Conservation (phyloP, 2,888 invertebrate genomes). For the Melanotus villosus region DNA sequence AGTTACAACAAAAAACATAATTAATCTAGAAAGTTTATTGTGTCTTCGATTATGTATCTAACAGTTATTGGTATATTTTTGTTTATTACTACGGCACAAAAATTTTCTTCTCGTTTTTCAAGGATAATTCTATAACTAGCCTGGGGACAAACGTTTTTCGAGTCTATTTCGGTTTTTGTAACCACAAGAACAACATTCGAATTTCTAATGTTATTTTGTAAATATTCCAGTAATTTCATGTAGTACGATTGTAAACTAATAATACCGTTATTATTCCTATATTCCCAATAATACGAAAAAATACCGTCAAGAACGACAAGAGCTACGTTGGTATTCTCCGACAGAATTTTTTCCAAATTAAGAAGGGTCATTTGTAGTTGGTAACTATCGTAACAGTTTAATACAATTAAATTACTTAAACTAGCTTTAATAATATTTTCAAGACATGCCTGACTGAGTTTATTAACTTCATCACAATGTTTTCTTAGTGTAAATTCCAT, state of each 20-base stretch:
- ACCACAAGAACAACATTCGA: slow-evolving; percentile 27
- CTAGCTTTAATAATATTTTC: slow-evolving; percentile 58
- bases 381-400: slow-evolving; percentile 65
- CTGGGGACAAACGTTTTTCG: not conserved
- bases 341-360: slow-evolving; percentile 65
- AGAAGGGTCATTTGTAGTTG: slow-evolving; percentile 63
- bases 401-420: slow-evolving; percentile 63
- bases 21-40: slow-evolving; percentile 15
- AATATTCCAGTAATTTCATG: slow-evolving; percentile 22
- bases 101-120: not conserved
- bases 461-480: slow-evolving; percentile 47
- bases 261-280: slow-evolving; percentile 41
- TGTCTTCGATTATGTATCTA: not conserved
- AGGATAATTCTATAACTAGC: slow-evolving; percentile 10
- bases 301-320: slow-evolving; percentile 70
- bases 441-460: slow-evolving; percentile 31
- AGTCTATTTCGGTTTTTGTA: slow-evolving; percentile 6
- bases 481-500: slow-evolving; percentile 61
- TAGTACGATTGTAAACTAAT: slow-evolving; percentile 38
- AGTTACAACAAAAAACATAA: too few relatives aligned
- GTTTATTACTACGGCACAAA: too few relatives aligned
- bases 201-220: slow-evolving; percentile 22
- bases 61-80: not conserved
- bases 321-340: slow-evolving; percentile 65
- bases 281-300: slow-evolving; percentile 70